phyloP scores from a whole-genome alignment of 1,140 invertebrate genomes.

The Antheraea pernyi region DNA sequence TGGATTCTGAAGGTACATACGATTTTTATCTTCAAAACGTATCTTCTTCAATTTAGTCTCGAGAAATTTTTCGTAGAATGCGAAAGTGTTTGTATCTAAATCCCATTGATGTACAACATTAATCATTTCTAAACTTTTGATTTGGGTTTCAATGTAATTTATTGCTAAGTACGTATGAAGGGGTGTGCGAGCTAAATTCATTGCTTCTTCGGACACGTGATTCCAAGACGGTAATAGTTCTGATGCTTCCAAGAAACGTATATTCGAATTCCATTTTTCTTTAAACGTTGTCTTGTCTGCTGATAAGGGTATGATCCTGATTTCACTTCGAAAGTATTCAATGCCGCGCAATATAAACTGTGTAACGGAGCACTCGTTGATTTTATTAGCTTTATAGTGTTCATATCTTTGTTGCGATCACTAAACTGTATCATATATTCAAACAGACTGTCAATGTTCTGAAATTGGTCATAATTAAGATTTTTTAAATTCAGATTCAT shows the following conservation, averaged over 20 bases:
- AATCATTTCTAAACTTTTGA: not conserved
- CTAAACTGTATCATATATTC: conserved; percentile 12
- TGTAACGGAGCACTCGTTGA: not conserved
- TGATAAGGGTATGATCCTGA: not conserved
- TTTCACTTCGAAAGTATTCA: conserved; percentile 4
- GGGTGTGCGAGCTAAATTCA: conserved; percentile 1
- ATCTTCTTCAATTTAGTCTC: conserved; percentile 12
- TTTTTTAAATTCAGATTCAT: not conserved
- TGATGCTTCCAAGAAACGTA: not conserved
- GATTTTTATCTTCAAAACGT: conserved; percentile 12
- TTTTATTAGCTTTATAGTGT: not conserved
- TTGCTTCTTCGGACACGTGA: not conserved
- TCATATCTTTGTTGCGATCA: not conserved
- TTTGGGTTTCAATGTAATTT: conserved; percentile 4
- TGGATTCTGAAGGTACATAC: not conserved
- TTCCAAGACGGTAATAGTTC: not conserved
- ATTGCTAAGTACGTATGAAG: conserved; percentile 4
- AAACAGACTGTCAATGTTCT: not conserved
- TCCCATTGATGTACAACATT: conserved; percentile 6
- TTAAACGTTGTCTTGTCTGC: not conserved
- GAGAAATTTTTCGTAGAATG: conserved; percentile 2
- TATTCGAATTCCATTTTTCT: not conserved
- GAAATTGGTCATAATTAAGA: not conserved
- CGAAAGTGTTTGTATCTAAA: conserved; percentile 1
- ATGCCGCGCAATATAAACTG: not conserved